phyloP scores from a whole-genome alignment of 2,797 vertebrate species.

The Acanthurus tractus region DNA sequence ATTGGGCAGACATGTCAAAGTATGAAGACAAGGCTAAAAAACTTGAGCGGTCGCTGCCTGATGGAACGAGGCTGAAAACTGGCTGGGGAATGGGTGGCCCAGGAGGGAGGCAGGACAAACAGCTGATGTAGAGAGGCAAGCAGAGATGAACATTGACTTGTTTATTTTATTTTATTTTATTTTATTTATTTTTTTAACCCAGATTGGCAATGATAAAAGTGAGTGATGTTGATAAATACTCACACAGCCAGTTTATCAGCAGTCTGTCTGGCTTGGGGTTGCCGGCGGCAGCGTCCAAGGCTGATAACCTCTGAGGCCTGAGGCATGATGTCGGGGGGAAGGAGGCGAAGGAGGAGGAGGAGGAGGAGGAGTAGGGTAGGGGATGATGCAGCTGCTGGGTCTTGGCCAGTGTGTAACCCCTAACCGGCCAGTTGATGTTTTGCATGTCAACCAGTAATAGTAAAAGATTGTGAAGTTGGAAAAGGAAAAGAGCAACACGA shows the following conservation, averaged over 20 bases:
- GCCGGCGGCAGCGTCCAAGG: constrained; percentile 70
- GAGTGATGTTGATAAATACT: constrained; percentile 84
- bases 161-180: constrained; percentile 54
- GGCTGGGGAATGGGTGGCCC: constrained; percentile 52
- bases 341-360: constrained; percentile 25
- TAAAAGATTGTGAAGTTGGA: constrained; percentile 8
- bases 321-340: constrained; percentile 60
- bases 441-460: constrained; percentile 41
- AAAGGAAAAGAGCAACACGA: not conserved
- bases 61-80: constrained; percentile 63
- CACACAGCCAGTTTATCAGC: constrained; percentile 80
- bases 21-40: constrained; percentile 72
- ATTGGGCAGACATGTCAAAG: constrained; percentile 74
- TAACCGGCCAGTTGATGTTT: constrained; percentile 45
- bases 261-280: constrained; percentile 77
- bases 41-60: constrained; percentile 66
- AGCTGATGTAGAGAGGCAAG: constrained; percentile 66
- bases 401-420: constrained; percentile 42
- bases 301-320: constrained; percentile 80
- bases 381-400: constrained; percentile 57
- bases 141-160: constrained; percentile 69
- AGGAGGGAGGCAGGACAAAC: constrained; percentile 63
- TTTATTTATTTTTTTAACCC: constrained; percentile 49
- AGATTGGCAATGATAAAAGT: constrained; percentile 81
- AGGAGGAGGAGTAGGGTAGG: constrained; percentile 8